A percentile compares a stretch with the other conserved stretches of the same genome.
phyloP scores from a whole-genome alignment of 2,797 vertebrate species.

The Microhierax caerulescens region DNA sequence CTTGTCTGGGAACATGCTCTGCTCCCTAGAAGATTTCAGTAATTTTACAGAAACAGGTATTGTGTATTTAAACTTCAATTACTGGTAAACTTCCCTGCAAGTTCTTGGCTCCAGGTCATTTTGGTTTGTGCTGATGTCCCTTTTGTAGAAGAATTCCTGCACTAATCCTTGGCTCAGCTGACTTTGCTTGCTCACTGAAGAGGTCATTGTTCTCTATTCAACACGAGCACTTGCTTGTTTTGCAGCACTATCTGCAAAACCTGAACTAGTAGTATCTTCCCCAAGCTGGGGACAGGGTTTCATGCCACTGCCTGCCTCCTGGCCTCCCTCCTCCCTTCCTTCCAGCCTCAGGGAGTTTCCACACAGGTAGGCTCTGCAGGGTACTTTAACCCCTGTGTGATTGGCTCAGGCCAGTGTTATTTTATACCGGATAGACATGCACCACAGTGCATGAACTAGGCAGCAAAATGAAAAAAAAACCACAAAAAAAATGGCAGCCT shows the following conservation, averaged over 20 bases:
- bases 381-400: not conserved
- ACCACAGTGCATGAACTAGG: not conserved
- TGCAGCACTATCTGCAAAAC: not conserved
- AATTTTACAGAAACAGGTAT: not conserved
- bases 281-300: not conserved
- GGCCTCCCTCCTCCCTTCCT: not conserved
- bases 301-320: not conserved
- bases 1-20: not conserved
- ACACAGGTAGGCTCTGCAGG: not conserved
- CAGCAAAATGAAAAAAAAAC: not conserved
- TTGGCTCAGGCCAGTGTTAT: not conserved
- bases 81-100: not conserved
- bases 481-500: not conserved
- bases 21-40: not conserved
- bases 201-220: conserved; percentile 8
- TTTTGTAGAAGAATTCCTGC: not conserved
- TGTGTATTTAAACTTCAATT: not conserved
- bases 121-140: not conserved
- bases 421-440: not conserved
- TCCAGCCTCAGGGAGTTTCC: not conserved
- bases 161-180: not conserved
- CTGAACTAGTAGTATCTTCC: not conserved
- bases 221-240: not conserved
- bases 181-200: not conserved
- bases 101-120: not conserved